Percentiles rank a stretch among this genome's conserved stretches.
Evolutionary conservation across 1,140 invertebrate species (phyloP).

Genomic region (Drosophila dunni): DNA sequence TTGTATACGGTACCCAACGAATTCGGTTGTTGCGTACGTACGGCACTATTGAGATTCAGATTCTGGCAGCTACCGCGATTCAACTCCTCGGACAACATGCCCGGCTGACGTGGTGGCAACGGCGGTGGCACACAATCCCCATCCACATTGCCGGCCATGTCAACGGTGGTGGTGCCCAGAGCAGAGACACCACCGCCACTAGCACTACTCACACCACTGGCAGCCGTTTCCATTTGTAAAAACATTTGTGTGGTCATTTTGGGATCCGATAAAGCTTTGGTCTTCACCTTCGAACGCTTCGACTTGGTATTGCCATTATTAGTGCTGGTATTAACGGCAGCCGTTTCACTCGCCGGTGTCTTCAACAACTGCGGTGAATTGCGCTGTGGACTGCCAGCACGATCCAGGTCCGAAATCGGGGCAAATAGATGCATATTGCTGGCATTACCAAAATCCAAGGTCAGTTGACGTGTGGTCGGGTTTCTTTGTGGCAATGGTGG

Average conservation of each 20-base stretch:
- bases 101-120: conserved; percentile 76
- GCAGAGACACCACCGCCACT: too few species aligned
- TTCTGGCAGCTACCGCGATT: conserved; percentile 75
- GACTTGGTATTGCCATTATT: conserved; percentile 52
- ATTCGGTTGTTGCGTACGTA: conserved; percentile 75
- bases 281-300: conserved; percentile 79
- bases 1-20: conserved; percentile 81
- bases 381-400: conserved; percentile 67
- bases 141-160: conserved; percentile 33
- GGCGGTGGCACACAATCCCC: conserved; percentile 78
- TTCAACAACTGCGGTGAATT: conserved; percentile 42
- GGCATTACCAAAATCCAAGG: conserved; percentile 60
- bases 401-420: conserved; percentile 79
- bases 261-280: conserved; percentile 83
- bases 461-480: conserved; percentile 59
- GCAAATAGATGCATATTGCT: conserved; percentile 54
- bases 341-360: conserved; percentile 10
- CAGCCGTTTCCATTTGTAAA: conserved; percentile 80
- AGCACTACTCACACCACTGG: too few species aligned
- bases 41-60: conserved; percentile 61
- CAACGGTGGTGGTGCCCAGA: conserved; percentile 3
- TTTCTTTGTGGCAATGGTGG: conserved; percentile 86
- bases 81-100: conserved; percentile 76
- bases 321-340: conserved; percentile 27
- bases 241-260: conserved; percentile 85